Evolutionary conservation across 2,888 invertebrate species (phyloP), one percentile per base, ranked within the genome.

Genomic region (Cryptosula pallasiana): DNA sequence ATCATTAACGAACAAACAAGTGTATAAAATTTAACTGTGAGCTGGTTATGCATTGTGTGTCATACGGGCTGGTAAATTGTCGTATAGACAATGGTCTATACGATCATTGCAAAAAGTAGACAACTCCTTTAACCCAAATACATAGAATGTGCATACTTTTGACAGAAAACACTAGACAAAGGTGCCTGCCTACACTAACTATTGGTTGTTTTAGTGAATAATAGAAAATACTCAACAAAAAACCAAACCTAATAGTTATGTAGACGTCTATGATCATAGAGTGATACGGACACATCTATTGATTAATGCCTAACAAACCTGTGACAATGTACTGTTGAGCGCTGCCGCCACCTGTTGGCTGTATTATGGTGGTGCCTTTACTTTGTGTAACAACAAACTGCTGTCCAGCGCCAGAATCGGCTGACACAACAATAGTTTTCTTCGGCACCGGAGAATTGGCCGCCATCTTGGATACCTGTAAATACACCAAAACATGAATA

Each of bases 301-400:
- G 9, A 45, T 45, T 45, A 16, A 13, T 13, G 16, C 9, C 20
- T 16, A 25, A 16, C 25, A 55, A 25, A 70, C 70, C 55, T 45
- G 45, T 69, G 63, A 55, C 58, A 23, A n/a, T 72, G 57, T 63
- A 69, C 69, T 71, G 45, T 32, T 34, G 73, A 69, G 35, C 29
- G 25, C 16, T 55, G 71, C 45, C 63, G 32, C 25, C 58, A 69
- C 35, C 57, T 29, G 71, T 54, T 55, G 34, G 71, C 32, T 69
- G 73, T 57, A 73, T 69, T 16, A 72, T 55, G 35, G 69, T 76
- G 74, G 36, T 72, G 55, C 29, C 57, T 71, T 58, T 74, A 63
- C 45, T 54, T 29, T 70, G 70, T 25, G 82, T 81, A 63, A 83
- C 83, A 75, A 82, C 82, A 74, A 81, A 82, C 76, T 82, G 82